Conservation (phyloP, 2,797 vertebrate species). For the Tenualosa thibaudeaui region DNA sequence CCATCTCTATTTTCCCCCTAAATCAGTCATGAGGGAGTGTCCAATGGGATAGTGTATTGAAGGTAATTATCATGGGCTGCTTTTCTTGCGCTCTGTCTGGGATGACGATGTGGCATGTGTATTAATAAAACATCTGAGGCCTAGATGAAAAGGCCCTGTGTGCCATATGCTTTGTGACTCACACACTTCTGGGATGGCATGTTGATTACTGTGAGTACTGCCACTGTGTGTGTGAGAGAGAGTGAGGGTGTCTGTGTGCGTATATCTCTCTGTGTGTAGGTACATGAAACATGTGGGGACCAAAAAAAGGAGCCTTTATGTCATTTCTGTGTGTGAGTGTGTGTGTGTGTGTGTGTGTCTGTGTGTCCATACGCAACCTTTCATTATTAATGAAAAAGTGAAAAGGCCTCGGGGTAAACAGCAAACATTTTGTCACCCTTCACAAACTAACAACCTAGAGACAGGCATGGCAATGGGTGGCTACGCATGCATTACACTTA, state of each 20-base stretch:
- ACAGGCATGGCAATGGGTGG: neutral
- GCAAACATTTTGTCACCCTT: slow-evolving; percentile 14
- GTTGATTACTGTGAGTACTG: slow-evolving; percentile 24
- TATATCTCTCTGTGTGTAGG: neutral
- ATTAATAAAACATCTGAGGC: slow-evolving; percentile 37
- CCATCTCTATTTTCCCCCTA: neutral
- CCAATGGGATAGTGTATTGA: neutral
- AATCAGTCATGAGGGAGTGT: neutral
- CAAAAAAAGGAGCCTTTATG: neutral
- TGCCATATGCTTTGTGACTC: slow-evolving; percentile 32
- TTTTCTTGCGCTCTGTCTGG: neutral
- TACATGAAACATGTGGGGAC: neutral
- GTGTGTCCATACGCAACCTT: neutral
- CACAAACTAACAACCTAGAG: neutral
- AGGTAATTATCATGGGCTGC: neutral
- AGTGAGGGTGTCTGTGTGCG: neutral
- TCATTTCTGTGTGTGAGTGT: neutral
- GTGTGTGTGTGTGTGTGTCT: neutral
- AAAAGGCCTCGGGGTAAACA: slow-evolving; percentile 31
- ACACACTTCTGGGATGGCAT: slow-evolving; percentile 24
- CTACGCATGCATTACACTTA: neutral
- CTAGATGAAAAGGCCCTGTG: neutral
- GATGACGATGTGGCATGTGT: neutral
- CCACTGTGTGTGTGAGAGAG: neutral
- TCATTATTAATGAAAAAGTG: slow-evolving; percentile 42